phyloP scores from a whole-genome alignment of 2,113 vertebrate genomes.

The Hydrolagus affinis region DNA sequence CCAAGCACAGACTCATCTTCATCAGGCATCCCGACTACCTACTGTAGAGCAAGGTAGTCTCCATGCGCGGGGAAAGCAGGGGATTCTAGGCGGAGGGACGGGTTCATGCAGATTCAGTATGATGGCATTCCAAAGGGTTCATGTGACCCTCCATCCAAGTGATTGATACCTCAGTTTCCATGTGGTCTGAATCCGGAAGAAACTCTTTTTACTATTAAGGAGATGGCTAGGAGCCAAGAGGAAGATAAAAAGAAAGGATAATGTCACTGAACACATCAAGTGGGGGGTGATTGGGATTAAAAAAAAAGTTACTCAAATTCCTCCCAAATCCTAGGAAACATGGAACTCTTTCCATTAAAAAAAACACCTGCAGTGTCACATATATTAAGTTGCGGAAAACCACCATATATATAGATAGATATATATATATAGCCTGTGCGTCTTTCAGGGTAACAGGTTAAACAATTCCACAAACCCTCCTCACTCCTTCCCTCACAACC shows the following conservation, averaged over 20 bases:
- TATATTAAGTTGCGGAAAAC: too few relatives aligned
- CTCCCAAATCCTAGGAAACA: too few relatives aligned
- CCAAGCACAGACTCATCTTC: conserved; percentile 6
- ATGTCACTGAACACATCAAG: conserved; percentile 25
- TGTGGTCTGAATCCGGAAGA: conserved; percentile 89
- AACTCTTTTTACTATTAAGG: conserved; percentile 89
- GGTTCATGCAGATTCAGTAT: conserved; percentile 44
- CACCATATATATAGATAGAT: too few relatives aligned
- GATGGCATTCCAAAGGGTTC: conserved; percentile 24
- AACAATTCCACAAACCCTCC: too few relatives aligned
- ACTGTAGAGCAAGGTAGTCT: conserved; percentile 29
- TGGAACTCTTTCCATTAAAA: too few relatives aligned
- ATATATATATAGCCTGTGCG: too few relatives aligned
- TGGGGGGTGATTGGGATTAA: background rate
- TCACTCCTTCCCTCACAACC: too few relatives aligned
- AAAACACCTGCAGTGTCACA: too few relatives aligned
- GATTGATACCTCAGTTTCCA: conserved; percentile 92
- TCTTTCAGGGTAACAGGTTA: too few relatives aligned
- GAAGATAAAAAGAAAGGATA: conserved; percentile 59
- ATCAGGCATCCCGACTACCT: background rate
- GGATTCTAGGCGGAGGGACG: conserved; percentile 20
- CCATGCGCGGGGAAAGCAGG: conserved; percentile 27
- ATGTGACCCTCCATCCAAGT: conserved; percentile 45
- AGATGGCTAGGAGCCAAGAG: conserved; percentile 82
- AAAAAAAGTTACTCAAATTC: background rate